Base-by-base conservation (phyloP, 2,888 invertebrate species). In the Drosophila meridionalis region DNA sequence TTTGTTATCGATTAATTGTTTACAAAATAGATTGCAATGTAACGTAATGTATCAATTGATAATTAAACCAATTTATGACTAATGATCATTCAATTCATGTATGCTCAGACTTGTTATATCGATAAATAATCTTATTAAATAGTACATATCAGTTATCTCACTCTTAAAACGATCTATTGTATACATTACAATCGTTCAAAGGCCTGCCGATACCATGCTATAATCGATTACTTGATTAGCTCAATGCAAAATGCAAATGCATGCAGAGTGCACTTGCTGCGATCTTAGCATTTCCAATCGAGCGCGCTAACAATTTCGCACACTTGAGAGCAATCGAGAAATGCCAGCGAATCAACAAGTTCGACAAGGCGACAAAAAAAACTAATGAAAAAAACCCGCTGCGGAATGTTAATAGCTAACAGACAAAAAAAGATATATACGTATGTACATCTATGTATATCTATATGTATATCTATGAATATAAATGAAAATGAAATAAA, bases 321-420 rank as follows among this genome's bases (percentile, higher is more conserved):
- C 76, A 70, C 70, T 85, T 70, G 80, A 80, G 73, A 66, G 58
- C 66, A 77, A 74, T 83, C 74, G 64, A 69, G 65, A 76, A 76
- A 85, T 85, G 88, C 83, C 71, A 69, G 50, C 86, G 61, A 72
- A 65, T 80, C 76, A 68, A 65, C 82, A 76, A 72, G 34, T 45
- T 69, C 69, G 63, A 59, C 77, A 63, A 66, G 69, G 30, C 79
- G 60, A 72, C 69, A 81, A 67, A 53, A 56, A 11, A 26, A 50
- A 32, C 52, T 63, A 50, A 4, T 62, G 34, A 60, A 57, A n/a
- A 59, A 69, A 68, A 80, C 42, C 48, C 53, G 63, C 60, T 61
- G 32, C 48, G 77, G 81, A 72, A 76, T 80, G 60, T 80, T 66
- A 80, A 80, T 77, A 72, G 72, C 77, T 36, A 71, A 57, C 40